phyloP scores from a whole-genome alignment of 1,140 invertebrate genomes.

The Zaprionus nigranus region DNA sequence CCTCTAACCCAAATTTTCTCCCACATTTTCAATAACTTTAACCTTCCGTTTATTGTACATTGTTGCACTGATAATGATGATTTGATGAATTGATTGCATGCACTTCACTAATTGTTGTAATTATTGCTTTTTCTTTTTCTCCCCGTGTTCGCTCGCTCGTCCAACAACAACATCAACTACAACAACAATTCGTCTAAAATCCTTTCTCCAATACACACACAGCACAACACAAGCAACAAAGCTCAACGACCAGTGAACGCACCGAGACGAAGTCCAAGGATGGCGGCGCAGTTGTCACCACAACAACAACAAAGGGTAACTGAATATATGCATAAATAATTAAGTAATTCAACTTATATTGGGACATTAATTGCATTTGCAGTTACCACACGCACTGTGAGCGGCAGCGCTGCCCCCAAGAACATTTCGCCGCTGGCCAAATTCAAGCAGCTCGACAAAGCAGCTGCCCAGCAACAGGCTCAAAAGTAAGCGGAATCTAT shows the following conservation, averaged over 20 bases:
- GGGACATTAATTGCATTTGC: slow-evolving; percentile 80
- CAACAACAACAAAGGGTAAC: slow-evolving; percentile 83
- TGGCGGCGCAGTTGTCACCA: slow-evolving; percentile 82
- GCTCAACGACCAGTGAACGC: slow-evolving; percentile 79
- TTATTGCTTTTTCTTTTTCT: slow-evolving; percentile 72
- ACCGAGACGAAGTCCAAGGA: slow-evolving; percentile 81
- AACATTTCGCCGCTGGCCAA: slow-evolving; percentile 94
- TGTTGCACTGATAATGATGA: slow-evolving; percentile 29
- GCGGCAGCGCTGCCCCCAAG: slow-evolving; percentile 87
- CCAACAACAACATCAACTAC: slow-evolving; percentile 39
- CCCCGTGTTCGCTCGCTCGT: slow-evolving; percentile 35
- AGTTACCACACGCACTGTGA: slow-evolving; percentile 88
- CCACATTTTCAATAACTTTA: slow-evolving; percentile 38
- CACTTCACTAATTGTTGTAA: slow-evolving; percentile 63
- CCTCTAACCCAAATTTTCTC: slow-evolving; percentile 18
- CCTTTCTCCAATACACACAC: slow-evolving; percentile 64
- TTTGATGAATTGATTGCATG: slow-evolving; percentile 53
- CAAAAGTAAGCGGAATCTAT: slow-evolving; percentile 88
- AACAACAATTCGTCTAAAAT: slow-evolving; percentile 60
- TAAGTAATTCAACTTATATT: slow-evolving; percentile 34
- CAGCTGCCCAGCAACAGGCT: slow-evolving; percentile 88
- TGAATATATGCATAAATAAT: slow-evolving; percentile 28
- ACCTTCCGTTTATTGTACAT: slow-evolving; percentile 17
- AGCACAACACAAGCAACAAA: slow-evolving; percentile 81
- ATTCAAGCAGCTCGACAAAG: slow-evolving; percentile 94